phyloP scores from a whole-genome alignment of 2,888 invertebrate genomes.

The Drosophila formosana region DNA sequence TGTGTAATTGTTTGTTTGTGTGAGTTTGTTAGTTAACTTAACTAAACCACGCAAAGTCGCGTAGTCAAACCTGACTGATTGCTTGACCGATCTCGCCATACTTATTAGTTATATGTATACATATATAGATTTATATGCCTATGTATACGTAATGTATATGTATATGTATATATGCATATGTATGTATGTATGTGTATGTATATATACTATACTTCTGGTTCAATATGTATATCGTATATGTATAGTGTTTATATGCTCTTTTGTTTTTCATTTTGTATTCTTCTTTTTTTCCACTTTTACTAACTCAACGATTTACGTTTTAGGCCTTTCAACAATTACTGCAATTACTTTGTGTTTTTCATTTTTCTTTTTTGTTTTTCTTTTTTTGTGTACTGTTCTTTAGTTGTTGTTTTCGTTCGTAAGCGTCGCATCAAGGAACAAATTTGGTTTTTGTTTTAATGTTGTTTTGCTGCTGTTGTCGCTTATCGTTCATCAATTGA shows the following conservation, averaged over 20 bases:
- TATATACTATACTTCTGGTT: constrained; percentile 41
- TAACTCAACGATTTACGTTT: constrained; percentile 40
- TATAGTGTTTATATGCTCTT: constrained; percentile 60
- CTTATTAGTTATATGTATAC: constrained; percentile 37
- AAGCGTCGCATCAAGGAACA: constrained; percentile 80
- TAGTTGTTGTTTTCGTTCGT: constrained; percentile 23
- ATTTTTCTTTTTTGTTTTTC: constrained; percentile 7
- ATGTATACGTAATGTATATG: constrained; percentile 33
- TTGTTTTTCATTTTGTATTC: not conserved
- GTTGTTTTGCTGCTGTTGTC: constrained; percentile 27
- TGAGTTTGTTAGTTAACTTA: constrained; percentile 42
- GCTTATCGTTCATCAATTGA: constrained; percentile 32
- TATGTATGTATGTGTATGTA: constrained; percentile 13
- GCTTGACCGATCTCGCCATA: constrained; percentile 33
- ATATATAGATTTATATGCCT: constrained; percentile 33
- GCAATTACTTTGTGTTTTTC: constrained; percentile 3
- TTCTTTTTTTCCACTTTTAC: constrained; percentile 3
- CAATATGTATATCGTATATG: constrained; percentile 76
- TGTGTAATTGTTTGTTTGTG: constrained; percentile 18
- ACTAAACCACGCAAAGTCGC: constrained; percentile 41
- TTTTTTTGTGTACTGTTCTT: constrained; percentile 12
- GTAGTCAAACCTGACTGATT: constrained; percentile 51
- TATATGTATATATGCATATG: constrained; percentile 37
- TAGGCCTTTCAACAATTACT: constrained; percentile 30
- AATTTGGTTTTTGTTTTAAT: constrained; percentile 28